phyloP scores from a whole-genome alignment of 2,888 invertebrate species.

The Dinocampus coccinellae region DNA sequence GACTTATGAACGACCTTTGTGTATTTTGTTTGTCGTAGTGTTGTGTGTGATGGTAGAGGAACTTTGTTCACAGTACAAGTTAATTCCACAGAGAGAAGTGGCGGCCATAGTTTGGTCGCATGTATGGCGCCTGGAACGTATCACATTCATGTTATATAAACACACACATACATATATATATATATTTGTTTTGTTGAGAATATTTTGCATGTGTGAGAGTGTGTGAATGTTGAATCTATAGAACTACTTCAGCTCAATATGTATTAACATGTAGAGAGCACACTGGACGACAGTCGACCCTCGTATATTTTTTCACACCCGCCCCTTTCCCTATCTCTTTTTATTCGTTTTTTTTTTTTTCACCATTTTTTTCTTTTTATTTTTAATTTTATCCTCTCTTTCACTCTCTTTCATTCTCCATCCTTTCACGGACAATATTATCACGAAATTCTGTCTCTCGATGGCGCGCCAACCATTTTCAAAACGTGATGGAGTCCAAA shows the following conservation, averaged over 20 bases:
- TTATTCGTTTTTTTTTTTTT: conserved; percentile 29
- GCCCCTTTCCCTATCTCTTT: conserved; percentile 15
- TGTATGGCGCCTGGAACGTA: conserved; percentile 25
- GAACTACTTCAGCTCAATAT: conserved; percentile 24
- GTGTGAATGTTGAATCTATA: conserved; percentile 26
- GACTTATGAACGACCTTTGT: conserved; percentile 62
- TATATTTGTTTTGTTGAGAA: neutral
- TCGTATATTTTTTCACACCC: conserved; percentile 32
- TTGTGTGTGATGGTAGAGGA: conserved; percentile 39
- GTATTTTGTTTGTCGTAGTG: conserved; percentile 50
- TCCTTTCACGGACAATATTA: conserved; percentile 19
- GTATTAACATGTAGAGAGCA: conserved; percentile 26
- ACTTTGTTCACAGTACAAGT: conserved; percentile 62
- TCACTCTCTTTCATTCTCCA: conserved; percentile 34
- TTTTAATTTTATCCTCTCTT: conserved; percentile 39
- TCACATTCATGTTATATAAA: neutral
- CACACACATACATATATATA: neutral
- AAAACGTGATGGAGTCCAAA: conserved; percentile 14
- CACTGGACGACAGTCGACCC: conserved; percentile 13
- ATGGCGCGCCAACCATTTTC: conserved; percentile 2
- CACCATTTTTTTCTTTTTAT: conserved; percentile 23
- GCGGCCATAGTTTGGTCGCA: conserved; percentile 28
- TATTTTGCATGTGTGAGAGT: conserved; percentile 20
- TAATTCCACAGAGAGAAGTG: conserved; percentile 56
- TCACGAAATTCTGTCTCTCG: neutral